Evolutionary conservation across 2,113 vertebrate genomes (phyloP).

Genomic region (Sula dactylatra): DNA sequence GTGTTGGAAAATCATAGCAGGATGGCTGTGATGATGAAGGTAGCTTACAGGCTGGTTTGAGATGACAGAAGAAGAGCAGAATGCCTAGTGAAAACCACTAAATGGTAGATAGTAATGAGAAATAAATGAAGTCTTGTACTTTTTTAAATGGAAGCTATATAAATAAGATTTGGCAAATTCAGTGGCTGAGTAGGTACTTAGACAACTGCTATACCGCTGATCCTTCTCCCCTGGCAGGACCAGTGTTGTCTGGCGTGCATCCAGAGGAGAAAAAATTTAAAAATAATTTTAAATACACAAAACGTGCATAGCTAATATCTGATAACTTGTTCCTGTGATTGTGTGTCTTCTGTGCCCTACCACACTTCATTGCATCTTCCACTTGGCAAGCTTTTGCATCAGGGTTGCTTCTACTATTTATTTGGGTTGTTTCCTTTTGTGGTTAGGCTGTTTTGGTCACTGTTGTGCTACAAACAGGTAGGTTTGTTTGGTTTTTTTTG

Average conservation of each 20-base stretch:
- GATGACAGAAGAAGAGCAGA: neutral
- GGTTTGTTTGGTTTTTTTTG: neutral
- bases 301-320: neutral
- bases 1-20: neutral
- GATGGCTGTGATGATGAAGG: neutral
- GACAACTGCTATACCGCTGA: neutral
- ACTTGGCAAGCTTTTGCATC: neutral
- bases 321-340: neutral
- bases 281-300: neutral
- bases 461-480: neutral
- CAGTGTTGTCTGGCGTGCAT: neutral
- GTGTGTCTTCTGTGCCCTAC: neutral
- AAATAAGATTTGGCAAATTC: neutral
- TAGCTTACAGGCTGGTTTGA: neutral
- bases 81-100: neutral
- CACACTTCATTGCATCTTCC: neutral
- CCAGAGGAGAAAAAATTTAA: neutral
- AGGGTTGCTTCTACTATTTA: neutral
- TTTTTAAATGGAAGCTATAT: neutral
- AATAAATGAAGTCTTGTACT: neutral
- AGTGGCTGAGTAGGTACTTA: neutral
- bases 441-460: neutral
- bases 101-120: neutral
- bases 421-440: neutral
- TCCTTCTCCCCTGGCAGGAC: neutral